These are phyloP conservation scores for Spatulosminthurus flaviceps DNA, from an alignment of 2,888 invertebrate genomes.

Conservation along the genomic window DNA sequence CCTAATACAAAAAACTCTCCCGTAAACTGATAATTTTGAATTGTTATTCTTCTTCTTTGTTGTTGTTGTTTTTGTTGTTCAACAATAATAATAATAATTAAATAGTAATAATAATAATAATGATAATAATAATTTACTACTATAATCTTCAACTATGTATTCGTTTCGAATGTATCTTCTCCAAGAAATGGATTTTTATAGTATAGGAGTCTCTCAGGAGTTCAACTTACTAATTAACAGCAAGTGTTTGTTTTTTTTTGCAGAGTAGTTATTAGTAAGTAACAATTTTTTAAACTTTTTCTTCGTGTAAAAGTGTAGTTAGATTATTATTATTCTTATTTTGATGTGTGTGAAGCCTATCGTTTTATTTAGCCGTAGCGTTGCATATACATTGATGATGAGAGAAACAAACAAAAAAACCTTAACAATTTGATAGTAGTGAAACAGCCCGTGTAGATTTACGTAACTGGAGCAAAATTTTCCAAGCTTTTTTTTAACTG, in stretches of 20 bases:
- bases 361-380: neutral
- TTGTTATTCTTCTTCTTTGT: neutral
- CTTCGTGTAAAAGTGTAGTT: conserved; percentile 20
- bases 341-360: neutral
- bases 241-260: conserved; percentile 13
- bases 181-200: neutral
- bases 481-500: conserved; percentile 29
- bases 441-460: conserved; percentile 39
- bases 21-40: neutral
- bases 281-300: conserved; percentile 1
- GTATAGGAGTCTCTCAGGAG: neutral
- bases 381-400: conserved; percentile 20
- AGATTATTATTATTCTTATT: neutral
- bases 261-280: neutral
- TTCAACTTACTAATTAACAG: neutral
- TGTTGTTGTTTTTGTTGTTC: neutral
- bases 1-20: conserved; percentile 20
- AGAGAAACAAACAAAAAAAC: conserved; percentile 26
- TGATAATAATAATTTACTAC: neutral
- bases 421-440: conserved; percentile 23
- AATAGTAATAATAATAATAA: conserved; percentile 15
- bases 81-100: conserved; percentile 3
- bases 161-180: conserved; percentile 10
- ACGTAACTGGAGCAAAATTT: conserved; percentile 37
- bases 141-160: neutral